Percentiles rank a stretch among this genome's conserved stretches.
Evolutionary conservation across 2,113 vertebrate genomes (phyloP).

Genomic region (Geococcyx californianus): DNA sequence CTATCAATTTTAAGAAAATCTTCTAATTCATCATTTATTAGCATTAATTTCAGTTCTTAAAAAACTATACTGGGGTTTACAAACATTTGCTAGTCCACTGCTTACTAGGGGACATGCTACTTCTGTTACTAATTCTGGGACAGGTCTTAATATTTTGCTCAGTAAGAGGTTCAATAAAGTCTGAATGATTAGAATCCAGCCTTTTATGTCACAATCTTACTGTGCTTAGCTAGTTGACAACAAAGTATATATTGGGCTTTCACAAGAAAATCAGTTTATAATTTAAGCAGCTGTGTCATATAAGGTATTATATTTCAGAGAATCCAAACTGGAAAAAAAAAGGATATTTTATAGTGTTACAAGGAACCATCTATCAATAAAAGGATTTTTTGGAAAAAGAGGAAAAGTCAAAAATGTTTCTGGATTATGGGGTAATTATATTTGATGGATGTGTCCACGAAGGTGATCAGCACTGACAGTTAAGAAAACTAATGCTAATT

Average conservation of each 20-base stretch:
- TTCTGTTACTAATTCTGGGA: background rate
- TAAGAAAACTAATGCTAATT: conserved; percentile 7
- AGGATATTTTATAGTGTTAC: background rate
- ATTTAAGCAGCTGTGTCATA: background rate
- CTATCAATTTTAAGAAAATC: background rate
- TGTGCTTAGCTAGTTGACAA: background rate
- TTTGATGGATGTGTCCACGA: background rate
- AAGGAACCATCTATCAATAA: background rate
- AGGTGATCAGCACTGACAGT: background rate
- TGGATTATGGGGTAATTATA: background rate
- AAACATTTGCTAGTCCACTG: background rate
- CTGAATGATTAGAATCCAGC: background rate
- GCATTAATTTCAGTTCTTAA: conserved; percentile 16
- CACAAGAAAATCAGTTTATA: background rate
- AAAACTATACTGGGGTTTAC: background rate
- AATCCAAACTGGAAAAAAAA: background rate
- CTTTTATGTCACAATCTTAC: background rate
- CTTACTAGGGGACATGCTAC: background rate
- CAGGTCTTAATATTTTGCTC: background rate
- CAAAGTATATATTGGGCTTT: background rate
- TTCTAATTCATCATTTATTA: background rate
- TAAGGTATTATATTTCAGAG: background rate
- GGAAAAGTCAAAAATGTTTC: background rate
- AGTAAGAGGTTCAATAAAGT: background rate
- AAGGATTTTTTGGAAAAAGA: background rate